These are phyloP conservation scores for Onychorhynchus coronatus DNA, from an alignment of 2,113 vertebrate genomes.

Conservation along the genomic window DNA sequence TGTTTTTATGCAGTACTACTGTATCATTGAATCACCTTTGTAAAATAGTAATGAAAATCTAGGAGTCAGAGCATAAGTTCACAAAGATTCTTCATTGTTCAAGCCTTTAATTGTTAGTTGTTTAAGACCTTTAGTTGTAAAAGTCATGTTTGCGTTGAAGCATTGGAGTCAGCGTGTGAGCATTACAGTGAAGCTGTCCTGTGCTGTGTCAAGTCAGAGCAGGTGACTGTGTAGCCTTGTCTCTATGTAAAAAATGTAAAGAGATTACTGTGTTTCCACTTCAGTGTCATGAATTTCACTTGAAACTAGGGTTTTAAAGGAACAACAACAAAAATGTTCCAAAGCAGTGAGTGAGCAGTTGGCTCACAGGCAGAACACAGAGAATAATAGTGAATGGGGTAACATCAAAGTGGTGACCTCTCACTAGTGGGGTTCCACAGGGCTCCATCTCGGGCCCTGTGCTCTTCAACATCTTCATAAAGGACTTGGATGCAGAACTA, in stretches of 20 bases:
- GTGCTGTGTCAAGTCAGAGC: background rate
- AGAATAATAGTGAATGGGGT: too few species aligned
- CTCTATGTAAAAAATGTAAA: background rate
- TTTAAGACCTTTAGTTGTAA: background rate
- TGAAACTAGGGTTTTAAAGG: background rate
- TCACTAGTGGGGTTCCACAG: too few species aligned
- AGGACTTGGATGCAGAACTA: too few species aligned
- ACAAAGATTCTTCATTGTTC: background rate
- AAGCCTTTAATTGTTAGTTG: background rate
- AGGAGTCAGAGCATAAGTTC: background rate
- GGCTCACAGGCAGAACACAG: too few species aligned
- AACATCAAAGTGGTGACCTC: too few species aligned
- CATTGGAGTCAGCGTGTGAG: background rate
- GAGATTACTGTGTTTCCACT: background rate
- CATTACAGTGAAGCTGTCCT: background rate
- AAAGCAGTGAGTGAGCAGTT: background rate
- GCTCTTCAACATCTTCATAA: too few species aligned
- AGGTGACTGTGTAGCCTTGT: background rate
- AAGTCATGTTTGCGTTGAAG: background rate
- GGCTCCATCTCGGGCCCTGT: too few species aligned
- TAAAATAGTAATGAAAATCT: background rate
- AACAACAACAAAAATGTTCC: background rate
- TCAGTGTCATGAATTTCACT: background rate
- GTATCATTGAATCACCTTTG: background rate
- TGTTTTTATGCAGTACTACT: background rate